Base-by-base conservation (phyloP, 2,113 vertebrate genomes). In the Notothenia coriiceps region DNA sequence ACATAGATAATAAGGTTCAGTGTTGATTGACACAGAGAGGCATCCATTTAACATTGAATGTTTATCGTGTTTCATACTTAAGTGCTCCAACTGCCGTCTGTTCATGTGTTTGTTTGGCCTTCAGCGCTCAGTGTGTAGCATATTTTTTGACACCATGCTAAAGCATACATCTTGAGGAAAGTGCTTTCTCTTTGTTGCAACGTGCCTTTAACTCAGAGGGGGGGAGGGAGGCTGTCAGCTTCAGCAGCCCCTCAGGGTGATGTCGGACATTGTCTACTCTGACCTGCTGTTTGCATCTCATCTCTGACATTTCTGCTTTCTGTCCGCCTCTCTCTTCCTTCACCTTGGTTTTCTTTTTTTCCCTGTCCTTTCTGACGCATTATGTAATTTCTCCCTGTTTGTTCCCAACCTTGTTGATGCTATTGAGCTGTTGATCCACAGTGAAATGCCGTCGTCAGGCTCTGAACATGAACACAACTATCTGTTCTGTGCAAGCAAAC, bases 221-320 rank as follows among this genome's bases (percentile, higher is more conserved):
- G 54, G 7, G 17, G 18, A 20, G 60, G 57, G 57, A 52, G 43
- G 47, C 70, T 70, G 65, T 54, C 61, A 25, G 54, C 57, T 35
- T 66, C 62, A 72, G 14, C 63, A 56, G 10, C 47, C 56, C 69
- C 57, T 77, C 57, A 49, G 80, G 77, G 46, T 57, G 67, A 64
- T 25, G 5, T 43, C 1, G 57, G 64, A 60, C 63, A 67, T 74
- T 47, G 74, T 77, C 62, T 65, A 44, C 77, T 84, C 44, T 67
- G 56, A 64, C 84, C 79, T n/a, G 67, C 72, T 80, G 69, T 67
- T 64, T 68, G 44, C 56, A 62, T 83, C 70, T 25, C 40, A 25
- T 63, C 40, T 70, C 66, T 80, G 77, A 85, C 69, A 72, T 78
- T 52, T 47, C 20, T 52, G 44, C 79, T 84, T 70, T 80, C 74